phyloP scores from a whole-genome alignment of 1,140 invertebrate genomes.

The Aphis craccivora region DNA sequence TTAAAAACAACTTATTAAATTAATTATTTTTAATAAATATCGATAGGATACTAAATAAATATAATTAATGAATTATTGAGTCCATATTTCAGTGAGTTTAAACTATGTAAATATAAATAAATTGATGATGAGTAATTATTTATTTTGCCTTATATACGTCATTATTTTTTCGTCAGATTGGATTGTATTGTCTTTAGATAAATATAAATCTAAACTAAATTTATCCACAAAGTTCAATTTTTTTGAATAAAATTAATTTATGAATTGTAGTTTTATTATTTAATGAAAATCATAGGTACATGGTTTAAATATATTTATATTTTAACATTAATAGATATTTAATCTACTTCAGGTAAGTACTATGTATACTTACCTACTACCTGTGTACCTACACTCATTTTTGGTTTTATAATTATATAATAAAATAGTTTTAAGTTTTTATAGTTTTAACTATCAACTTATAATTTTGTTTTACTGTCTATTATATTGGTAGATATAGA shows the following conservation, averaged over 20 bases:
- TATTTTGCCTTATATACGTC: not conserved
- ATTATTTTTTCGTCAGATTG: not conserved
- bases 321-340: not conserved
- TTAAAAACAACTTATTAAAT: not conserved
- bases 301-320: not conserved
- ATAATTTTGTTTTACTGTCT: not conserved
- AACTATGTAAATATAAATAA: constrained; percentile 18
- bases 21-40: not conserved
- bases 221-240: not conserved
- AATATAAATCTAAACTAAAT: not conserved
- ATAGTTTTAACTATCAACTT: not conserved
- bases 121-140: not conserved
- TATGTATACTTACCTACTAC: too few relatives aligned
- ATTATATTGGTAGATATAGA: too few relatives aligned
- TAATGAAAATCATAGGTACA: not conserved
- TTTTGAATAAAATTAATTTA: not conserved
- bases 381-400: too few relatives aligned
- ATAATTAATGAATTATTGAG: not conserved
- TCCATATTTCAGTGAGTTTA: not conserved
- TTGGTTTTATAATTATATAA: too few relatives aligned
- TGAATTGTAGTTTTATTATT: too few relatives aligned
- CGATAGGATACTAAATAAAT: not conserved
- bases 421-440: not conserved
- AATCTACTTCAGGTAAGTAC: not conserved
- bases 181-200: not conserved